Base-by-base conservation (phyloP, 2,797 vertebrate genomes). In the Gymnoscopelus braueri region DNA sequence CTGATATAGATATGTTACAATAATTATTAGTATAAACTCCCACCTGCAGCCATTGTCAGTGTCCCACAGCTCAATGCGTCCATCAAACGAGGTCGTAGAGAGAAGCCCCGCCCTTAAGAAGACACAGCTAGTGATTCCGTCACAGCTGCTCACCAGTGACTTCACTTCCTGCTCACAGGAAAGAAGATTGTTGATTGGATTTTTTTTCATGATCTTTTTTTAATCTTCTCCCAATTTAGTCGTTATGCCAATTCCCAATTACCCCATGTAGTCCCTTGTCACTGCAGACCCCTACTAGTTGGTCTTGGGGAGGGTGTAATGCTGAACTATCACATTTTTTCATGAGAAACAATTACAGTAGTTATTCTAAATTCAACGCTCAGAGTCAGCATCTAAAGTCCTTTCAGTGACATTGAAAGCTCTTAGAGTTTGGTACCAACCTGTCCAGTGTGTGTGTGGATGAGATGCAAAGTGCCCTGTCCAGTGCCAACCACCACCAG, bases 61-160 rank as follows among this genome's bases (percentile, higher is more conserved):
- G 76, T 96, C 93, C 96, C 96, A 97, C 15, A 93, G 82, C 76
- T 97, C 96, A 50, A 97, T 83, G 14, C 80, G 88, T 14, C 96
- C 96, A 0, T 95, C 87, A 15, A 91, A 96, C 5, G 95, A 94
- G 24, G 95, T 93, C 1, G 95, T 89, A 10, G 89, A 94, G 1
- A 97, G 83, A 47, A 71, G 57, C 1, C 51, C 75, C 11, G 95
- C 90, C 0, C 84, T 90, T 39, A 96, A 82, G 59, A 96, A 95
- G 0, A 84, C 57, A 9, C 95, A 95, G 51, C 92, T 90, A 0
- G 96, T 95, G 70, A 98, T 83, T 32, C 96, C 96, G 1, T 96
- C 95, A 48, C 94, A 94, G 82, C 86, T 90, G 76, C 94, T 96
- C 70, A 92, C 82, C 81, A 97, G 59, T 0, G 92, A 92, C 83